Evolutionary conservation across 2,113 vertebrate species (phyloP).

Genomic region (Bubo scandiacus): DNA sequence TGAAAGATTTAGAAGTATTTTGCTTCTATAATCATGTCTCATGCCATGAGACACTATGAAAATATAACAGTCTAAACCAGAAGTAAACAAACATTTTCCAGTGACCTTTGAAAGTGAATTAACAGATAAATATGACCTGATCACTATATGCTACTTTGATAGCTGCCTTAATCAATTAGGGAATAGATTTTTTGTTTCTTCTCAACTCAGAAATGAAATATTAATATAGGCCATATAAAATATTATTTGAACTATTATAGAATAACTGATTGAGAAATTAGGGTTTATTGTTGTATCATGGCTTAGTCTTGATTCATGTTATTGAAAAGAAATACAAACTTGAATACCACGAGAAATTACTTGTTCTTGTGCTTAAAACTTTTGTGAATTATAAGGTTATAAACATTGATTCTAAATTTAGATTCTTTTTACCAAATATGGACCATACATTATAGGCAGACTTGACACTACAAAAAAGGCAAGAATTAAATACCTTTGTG

Average conservation of each 20-base stretch:
- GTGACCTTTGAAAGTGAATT: not conserved
- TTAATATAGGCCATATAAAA: not conserved
- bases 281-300: not conserved
- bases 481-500: not conserved
- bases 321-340: not conserved
- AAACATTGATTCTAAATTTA: not conserved
- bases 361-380: not conserved
- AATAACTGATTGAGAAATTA: not conserved
- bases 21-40: not conserved
- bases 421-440: not conserved
- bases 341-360: not conserved
- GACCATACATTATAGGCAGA: not conserved
- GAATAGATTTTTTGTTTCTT: not conserved
- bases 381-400: not conserved
- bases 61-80: not conserved
- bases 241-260: not conserved
- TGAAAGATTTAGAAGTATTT: not conserved
- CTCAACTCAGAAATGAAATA: not conserved
- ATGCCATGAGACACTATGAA: not conserved
- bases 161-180: not conserved
- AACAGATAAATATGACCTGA: not conserved
- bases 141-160: not conserved
- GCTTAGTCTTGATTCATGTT: not conserved
- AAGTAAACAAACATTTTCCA: not conserved
- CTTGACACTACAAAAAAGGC: not conserved